These are phyloP conservation scores for Mirza zaza DNA, from an alignment of 2,113 vertebrate genomes.

Conservation along the genomic window DNA sequence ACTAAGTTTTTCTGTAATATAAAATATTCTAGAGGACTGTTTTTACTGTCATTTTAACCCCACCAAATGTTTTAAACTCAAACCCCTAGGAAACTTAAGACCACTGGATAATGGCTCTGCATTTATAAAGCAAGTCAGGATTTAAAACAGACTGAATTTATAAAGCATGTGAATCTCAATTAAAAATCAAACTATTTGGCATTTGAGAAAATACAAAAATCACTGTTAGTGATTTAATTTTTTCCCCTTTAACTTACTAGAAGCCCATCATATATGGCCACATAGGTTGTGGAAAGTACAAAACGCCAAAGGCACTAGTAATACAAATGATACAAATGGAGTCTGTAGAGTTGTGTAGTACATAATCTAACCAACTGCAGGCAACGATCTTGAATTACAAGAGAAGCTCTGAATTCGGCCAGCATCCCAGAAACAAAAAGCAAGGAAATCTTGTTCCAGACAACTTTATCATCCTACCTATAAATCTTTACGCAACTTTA, in stretches of 20 bases:
- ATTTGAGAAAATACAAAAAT: slow-evolving; percentile 34
- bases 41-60: neutral
- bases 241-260: neutral
- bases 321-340: neutral
- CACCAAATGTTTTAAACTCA: slow-evolving; percentile 30
- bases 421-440: neutral
- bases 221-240: neutral
- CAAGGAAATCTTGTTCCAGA: neutral
- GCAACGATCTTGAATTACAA: neutral
- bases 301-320: neutral
- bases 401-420: neutral
- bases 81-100: neutral
- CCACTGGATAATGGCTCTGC: neutral
- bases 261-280: neutral
- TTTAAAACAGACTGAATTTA: slow-evolving; percentile 7
- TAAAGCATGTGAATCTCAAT: neutral
- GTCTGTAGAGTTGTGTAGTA: too few species aligned
- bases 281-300: neutral
- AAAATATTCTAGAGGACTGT: neutral
- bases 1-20: neutral
- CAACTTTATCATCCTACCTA: neutral
- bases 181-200: neutral
- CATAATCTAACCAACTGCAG: neutral
- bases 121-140: slow-evolving; percentile 2
- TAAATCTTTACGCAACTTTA: neutral